Evolutionary conservation across 2,113 vertebrate genomes (phyloP).

Genomic region (Thinocorus orbignyianus): DNA sequence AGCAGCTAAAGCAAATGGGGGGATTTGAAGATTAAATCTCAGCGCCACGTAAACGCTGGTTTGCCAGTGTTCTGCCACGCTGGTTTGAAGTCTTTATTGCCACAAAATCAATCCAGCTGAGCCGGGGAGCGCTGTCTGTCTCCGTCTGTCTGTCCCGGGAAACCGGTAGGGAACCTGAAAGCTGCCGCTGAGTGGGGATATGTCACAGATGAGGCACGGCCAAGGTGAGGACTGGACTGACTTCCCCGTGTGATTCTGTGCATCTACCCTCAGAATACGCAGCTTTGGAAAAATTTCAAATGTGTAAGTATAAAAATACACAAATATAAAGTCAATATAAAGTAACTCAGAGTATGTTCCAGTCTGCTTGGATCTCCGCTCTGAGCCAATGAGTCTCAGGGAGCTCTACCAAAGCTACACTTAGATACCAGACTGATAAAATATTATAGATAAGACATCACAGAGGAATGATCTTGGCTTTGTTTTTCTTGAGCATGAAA

Average conservation of each 20-base stretch:
- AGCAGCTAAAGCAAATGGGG: neutral
- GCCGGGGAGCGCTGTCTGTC: neutral
- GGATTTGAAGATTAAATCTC: neutral
- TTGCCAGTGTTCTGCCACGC: neutral
- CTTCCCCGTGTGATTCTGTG: neutral
- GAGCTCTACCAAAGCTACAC: neutral
- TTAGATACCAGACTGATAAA: neutral
- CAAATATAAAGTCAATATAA: neutral
- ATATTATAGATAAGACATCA: neutral
- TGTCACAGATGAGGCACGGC: accelerated
- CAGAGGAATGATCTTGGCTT: constrained; percentile 16
- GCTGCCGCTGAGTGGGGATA: neutral
- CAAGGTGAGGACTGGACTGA: neutral
- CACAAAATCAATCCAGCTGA: neutral
- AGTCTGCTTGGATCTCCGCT: neutral
- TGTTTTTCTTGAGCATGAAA: constrained; percentile 34
- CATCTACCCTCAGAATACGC: neutral
- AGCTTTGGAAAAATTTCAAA: neutral
- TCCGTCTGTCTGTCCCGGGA: neutral
- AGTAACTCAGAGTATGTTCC: neutral
- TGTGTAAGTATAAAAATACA: neutral
- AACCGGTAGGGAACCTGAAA: neutral
- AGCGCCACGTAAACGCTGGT: accelerated
- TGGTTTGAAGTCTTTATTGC: neutral
- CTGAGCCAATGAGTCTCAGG: neutral